phyloP scores from a whole-genome alignment of 2,888 invertebrate species.

The Caradrina kadenii region DNA sequence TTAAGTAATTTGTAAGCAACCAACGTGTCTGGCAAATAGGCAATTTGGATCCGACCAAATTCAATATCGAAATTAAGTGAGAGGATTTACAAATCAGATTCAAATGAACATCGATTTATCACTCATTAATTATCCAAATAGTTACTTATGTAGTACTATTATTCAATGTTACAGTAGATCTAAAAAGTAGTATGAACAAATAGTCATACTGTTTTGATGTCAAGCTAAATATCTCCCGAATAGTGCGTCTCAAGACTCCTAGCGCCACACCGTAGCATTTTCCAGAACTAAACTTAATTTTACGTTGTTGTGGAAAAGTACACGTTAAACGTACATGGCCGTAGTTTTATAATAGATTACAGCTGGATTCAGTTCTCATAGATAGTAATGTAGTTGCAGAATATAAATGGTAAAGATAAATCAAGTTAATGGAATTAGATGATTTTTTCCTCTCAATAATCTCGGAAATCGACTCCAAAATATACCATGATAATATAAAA shows the following conservation, averaged over 20 bases:
- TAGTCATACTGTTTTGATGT: background rate
- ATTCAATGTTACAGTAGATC: background rate
- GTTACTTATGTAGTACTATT: background rate
- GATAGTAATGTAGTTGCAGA: background rate
- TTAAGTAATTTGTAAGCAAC: constrained; percentile 8
- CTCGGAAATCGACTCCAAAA: background rate
- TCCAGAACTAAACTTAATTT: constrained; percentile 39
- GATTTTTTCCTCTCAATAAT: background rate
- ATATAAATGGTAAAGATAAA: background rate
- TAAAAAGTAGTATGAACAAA: background rate
- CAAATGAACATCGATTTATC: constrained; percentile 22
- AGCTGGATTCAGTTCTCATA: background rate
- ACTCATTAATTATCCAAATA: background rate
- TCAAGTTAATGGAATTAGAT: background rate
- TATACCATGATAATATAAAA: background rate
- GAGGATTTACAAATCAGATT: constrained; percentile 14
- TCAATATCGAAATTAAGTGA: constrained; percentile 11
- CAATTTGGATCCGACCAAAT: constrained; percentile 27
- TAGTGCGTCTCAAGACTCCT: background rate
- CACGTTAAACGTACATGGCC: constrained; percentile 33
- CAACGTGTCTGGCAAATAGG: constrained; percentile 14
- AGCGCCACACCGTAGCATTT: constrained; percentile 53
- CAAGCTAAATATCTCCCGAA: background rate
- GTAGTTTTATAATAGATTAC: constrained; percentile 6
- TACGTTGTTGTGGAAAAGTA: constrained; percentile 37